These are phyloP conservation scores for Remorina albescens DNA, from an alignment of 2,797 vertebrate genomes.

Conservation along the genomic window DNA sequence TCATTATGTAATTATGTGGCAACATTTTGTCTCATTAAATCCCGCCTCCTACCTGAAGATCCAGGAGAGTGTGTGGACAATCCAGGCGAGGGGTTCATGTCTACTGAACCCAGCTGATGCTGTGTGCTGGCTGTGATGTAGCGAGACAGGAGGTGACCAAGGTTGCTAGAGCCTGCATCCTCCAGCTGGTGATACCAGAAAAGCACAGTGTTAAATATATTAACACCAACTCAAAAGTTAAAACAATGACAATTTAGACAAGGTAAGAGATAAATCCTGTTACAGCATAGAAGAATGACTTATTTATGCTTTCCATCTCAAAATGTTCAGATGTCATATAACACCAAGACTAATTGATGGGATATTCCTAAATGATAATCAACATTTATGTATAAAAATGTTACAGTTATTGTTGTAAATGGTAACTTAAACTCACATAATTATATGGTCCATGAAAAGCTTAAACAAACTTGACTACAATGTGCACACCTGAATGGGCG, in stretches of 20 bases:
- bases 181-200: slow-evolving; percentile 86
- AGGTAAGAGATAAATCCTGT: too few relatives aligned
- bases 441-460: background rate
- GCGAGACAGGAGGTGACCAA: slow-evolving; percentile 93
- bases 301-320: background rate
- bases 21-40: too few relatives aligned
- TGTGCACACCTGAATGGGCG: slow-evolving; percentile 93
- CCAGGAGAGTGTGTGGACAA: slow-evolving; percentile 95
- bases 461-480: background rate
- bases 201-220: slow-evolving; percentile 1
- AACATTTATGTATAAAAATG: background rate
- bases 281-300: background rate
- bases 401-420: background rate
- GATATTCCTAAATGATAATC: background rate
- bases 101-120: slow-evolving; percentile 86
- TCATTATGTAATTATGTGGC: background rate
- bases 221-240: background rate
- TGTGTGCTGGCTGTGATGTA: slow-evolving; percentile 94
- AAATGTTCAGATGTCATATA: background rate
- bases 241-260: background rate
- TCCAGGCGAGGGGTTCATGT: slow-evolving; percentile 96
- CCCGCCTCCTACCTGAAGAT: slow-evolving; percentile 93
- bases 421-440: background rate
- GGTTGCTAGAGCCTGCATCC: slow-evolving; percentile 95
- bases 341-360: background rate